Evolutionary conservation across 1,140 invertebrate species (phyloP), one percentile per base, ranked within the genome.

Genomic region (Cherax quadricarinatus): DNA sequence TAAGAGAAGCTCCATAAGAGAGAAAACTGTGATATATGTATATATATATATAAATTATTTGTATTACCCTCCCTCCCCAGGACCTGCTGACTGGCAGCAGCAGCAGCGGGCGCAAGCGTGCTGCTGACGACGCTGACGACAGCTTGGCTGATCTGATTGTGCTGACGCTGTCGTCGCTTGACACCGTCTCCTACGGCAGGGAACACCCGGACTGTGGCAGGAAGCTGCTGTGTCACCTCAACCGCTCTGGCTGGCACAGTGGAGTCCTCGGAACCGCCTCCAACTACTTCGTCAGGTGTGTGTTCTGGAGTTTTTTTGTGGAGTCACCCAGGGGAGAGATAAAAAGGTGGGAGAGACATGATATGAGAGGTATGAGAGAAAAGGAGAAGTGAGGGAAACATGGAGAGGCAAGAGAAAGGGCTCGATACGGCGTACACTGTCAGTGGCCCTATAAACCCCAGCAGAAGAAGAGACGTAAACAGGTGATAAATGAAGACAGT

Each of bases 231-330:
- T 92, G 90, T 82, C 90, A 92, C 48, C 79, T 92, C 4, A 92
- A 92, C n/a, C n/a, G 90, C 12, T n/a, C 80, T 6, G 90, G 90
- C 1, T 92, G 84, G 85, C 90, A 92, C 80, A 73, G 81, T 24
- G 90, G 90, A 2, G 16, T 83, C 7, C 79, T 92, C 2, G 90
- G 90, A 21, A 87, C 85, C 1, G 90, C 90, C 41, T 87, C 90
- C n/a, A 87, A 92, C 57, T 92, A 87, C n/a, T 14, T 87, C 30
- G 79, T 92, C 21, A 92, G 90, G 90, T 92, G 41, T 62, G 89
- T 73, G 7, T 5, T 24, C 24, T 18, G 5, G 14, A 16, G 66
- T 70, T 70, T 21, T 18, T 0, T 14, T n/a, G 21, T 18, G 53
- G 53, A 10, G 53, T 5, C 53, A 57, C 53, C 30, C 30, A 14